Evolutionary conservation across 2,888 invertebrate species (phyloP), one percentile per base, ranked within the genome.

Genomic region (Pachycephus smyrnensis): DNA sequence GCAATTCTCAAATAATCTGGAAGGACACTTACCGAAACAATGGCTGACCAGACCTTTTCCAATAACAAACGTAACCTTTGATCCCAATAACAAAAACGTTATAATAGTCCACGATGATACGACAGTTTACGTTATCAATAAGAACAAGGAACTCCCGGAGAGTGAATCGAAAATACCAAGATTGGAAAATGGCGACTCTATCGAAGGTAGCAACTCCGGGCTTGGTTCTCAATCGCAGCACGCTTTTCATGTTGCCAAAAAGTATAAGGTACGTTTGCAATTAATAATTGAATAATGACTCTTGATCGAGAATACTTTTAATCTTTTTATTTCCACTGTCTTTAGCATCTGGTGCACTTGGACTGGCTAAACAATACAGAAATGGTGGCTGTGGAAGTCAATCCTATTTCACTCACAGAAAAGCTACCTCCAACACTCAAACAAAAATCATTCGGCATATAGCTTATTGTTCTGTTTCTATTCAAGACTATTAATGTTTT

Each of bases 311-410:
- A 76, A 73, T 82, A 80, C 79, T 81, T 90, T 90, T 11, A 31
- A 77, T 76, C 11, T 33, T 75, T 75, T 35, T 75, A 33, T 80
- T 77, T 76, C 30, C 80, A 77, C 83, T 82, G 82, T 85, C 92
- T 93, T 4, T 92, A 97, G 97, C 96, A 96, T 89, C 92, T 97
- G 85, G 94, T 95, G 11, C 94, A 95, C 83, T 93, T 96, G 81
- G 94, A 94, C 80, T 95, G 95, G 93, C 86, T 97, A 15, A 93
- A 93, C 55, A 90, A 93, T 2, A 94, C 95, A 80, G 97, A 97
- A 92, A 92, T 97, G 84, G 94, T 97, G 9, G 94, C 95, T 1
- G 93, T 98, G 37, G 96, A 97, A 91, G 93, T 96, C 2, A 94
- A 95, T 86, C 96, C 96, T 0, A 92, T 94, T 75, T 93, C 94